Evolutionary conservation across 1,140 invertebrate genomes (phyloP).

Genomic region (Papilio aristodemus): DNA sequence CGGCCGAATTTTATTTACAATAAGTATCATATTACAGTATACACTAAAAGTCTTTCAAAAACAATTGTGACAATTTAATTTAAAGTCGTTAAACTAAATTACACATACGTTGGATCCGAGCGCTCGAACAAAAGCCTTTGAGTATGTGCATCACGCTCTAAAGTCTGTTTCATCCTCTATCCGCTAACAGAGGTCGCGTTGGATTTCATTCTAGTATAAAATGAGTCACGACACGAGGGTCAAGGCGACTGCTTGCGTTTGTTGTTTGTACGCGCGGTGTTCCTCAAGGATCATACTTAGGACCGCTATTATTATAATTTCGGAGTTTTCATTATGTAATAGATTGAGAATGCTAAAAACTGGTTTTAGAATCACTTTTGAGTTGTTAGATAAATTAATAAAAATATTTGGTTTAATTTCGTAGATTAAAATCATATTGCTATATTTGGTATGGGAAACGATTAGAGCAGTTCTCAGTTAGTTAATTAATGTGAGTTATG

Average conservation of each 20-base stretch:
- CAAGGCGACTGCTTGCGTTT: conserved; percentile 37
- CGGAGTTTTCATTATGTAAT: neutral
- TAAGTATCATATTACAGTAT: no score
- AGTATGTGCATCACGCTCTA: neutral
- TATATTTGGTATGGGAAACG: neutral
- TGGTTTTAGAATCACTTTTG: conserved; percentile 1
- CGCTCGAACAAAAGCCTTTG: neutral
- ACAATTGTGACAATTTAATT: neutral
- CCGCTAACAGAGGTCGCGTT: conserved; percentile 34
- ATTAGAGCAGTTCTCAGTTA: neutral
- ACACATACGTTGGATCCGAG: neutral
- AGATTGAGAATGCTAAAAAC: neutral
- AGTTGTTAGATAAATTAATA: neutral
- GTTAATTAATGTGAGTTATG: neutral
- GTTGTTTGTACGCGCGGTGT: conserved; percentile 35
- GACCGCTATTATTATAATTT: conserved; percentile 33
- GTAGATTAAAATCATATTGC: neutral
- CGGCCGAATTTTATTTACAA: no score
- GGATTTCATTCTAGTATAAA: conserved; percentile 33
- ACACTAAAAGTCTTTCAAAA: no score
- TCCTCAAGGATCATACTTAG: conserved; percentile 37
- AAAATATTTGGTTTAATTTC: neutral
- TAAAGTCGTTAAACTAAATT: neutral
- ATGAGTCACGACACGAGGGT: conserved; percentile 42
- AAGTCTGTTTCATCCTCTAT: conserved; percentile 30